Conservation (phyloP, 2,113 vertebrate species). For the Erythrocercus mccallii region DNA sequence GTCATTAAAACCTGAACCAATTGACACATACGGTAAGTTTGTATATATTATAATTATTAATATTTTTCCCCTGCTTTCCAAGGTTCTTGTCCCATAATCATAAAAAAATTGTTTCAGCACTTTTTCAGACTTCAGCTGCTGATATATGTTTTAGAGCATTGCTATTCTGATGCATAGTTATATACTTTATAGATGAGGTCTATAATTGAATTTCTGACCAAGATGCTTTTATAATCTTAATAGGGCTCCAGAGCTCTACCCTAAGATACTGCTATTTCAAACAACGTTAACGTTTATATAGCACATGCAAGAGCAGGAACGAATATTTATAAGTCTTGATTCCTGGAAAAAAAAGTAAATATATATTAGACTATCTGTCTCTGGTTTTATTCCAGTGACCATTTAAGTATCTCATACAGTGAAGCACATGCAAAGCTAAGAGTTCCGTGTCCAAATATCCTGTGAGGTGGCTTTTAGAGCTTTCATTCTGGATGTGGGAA, state of each 20-base stretch:
- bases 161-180: neutral
- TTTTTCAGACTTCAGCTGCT: neutral
- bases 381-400: neutral
- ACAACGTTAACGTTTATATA: neutral
- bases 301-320: neutral
- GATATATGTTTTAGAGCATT: neutral
- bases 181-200: neutral
- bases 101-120: neutral
- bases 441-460: neutral
- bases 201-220: neutral
- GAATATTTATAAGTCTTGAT: neutral
- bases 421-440: neutral
- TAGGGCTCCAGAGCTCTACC: neutral
- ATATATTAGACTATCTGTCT: neutral
- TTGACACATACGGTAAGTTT: slow-evolving; percentile 69
- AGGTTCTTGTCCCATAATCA: neutral
- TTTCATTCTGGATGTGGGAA: neutral
- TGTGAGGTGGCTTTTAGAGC: neutral
- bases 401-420: neutral
- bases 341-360: neutral
- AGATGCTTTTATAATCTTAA: neutral
- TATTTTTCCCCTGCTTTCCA: neutral
- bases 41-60: neutral
- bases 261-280: neutral
- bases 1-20: slow-evolving; percentile 77